Base-by-base conservation (phyloP, 2,888 invertebrate genomes). In the Cordilura impudica region DNA sequence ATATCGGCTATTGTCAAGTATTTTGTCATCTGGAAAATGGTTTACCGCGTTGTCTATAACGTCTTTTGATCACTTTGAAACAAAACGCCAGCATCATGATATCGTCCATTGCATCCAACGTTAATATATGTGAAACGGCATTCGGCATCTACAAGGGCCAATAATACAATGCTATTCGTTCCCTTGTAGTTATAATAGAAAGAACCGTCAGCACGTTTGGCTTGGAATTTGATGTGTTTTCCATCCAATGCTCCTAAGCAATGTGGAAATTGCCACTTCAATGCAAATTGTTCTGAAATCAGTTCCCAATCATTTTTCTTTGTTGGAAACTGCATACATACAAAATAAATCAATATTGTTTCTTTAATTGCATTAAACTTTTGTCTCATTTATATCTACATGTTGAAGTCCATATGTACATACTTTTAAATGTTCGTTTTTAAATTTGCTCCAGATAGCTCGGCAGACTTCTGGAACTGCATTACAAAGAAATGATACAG, bases 391-490 rank as follows among this genome's bases (percentile, higher is more conserved):
- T n/a, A n/a, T n/a, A n/a, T n/a, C n/a, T n/a, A n/a, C n/a, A n/a
- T n/a, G n/a, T n/a, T n/a, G n/a, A n/a, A n/a, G n/a, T n/a, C n/a
- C n/a, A n/a, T n/a, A n/a, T n/a, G n/a, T n/a, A n/a, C 14, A 31
- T 67, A 31, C 45, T 7, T 58, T 43, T n/a, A 67, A 45, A 45
- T 69, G 45, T 49, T 35, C 53, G 16, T 18, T 47, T 53, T 60
- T 29, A 49, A 61, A 60, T 29, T 75, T 67, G 12, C 19, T 67
- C 29, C 43, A 67, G 26, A 75, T 67, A 14, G 60, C 43, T 14
- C n/a, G 21, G 12, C 61, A 69, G 10, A 75, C 67, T 47, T 61
- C 53, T n/a, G 75, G 61, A 43, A 75, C 35, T 26, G 67, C 53
- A 29, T 67, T 18, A 18, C 56, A 49, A n/a, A 75, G 61, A 54